phyloP scores from a whole-genome alignment of 2,113 vertebrate genomes.

The Pantherophis guttatus region DNA sequence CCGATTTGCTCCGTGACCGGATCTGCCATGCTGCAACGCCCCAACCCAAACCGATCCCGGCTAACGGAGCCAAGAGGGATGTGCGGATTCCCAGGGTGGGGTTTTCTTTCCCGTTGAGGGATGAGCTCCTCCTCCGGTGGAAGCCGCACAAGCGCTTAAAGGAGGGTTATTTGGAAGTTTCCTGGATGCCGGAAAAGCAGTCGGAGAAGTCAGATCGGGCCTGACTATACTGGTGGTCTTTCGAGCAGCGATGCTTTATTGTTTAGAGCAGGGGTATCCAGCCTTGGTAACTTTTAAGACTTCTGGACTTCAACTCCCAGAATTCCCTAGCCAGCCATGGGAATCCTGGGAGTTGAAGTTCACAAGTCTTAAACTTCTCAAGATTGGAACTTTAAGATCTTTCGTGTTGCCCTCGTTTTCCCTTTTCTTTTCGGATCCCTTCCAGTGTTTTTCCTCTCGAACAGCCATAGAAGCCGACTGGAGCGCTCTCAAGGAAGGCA shows the following conservation, averaged over 20 bases:
- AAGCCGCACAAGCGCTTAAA: accelerated
- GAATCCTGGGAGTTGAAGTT: not conserved
- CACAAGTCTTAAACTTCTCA: not conserved
- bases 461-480: not conserved
- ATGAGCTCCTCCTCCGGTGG: not conserved
- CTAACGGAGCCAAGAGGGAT: accelerated
- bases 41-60: not conserved
- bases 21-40: not conserved
- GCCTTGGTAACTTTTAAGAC: not conserved
- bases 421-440: not conserved
- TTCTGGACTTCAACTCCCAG: not conserved
- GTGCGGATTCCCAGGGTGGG: not conserved
- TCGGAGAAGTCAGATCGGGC: not conserved
- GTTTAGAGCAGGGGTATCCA: not conserved
- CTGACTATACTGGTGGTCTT: not conserved
- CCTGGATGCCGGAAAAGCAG: not conserved
- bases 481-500: not conserved
- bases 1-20: slow-evolving; percentile 77
- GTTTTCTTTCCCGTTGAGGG: accelerated
- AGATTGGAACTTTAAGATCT: not conserved
- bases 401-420: not conserved
- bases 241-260: not conserved
- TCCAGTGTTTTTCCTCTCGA: not conserved
- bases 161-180: not conserved
- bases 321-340: not conserved